Evolutionary conservation across 2,113 vertebrate species (phyloP), one percentile per base, ranked within the genome.

Genomic region (Hippocampus guttulatus): DNA sequence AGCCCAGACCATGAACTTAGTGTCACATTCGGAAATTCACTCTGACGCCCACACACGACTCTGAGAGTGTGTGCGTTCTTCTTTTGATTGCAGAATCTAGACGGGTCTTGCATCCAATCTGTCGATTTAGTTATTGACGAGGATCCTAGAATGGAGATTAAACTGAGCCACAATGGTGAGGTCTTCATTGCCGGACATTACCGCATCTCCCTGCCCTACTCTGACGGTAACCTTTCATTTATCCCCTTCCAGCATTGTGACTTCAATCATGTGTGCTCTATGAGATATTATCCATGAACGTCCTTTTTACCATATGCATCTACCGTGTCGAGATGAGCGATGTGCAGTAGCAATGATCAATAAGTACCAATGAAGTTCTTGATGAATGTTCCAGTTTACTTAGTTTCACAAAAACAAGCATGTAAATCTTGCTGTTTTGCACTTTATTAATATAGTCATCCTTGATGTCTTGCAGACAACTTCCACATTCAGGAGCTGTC

Each of bases 101-200:
- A 98, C 64, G 94, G 96, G 41, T 90, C 95, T 30, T 99, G 97
- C 84, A 94, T 99, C 88, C 96, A 96, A 57, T 98, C 96, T 27
- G 85, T 99, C 61, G 95, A 88, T 70, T 88, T 99, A 81, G 86
- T 97, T 51, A 77, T 97, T 67, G 93, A 95, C 69, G 96, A 98
- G 79, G 94, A 98, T 82, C 91, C 92, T 74, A 94, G 89, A 87
- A 95, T 90, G n/a, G 96, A 98, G 92, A 92, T 98, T 81, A 97
- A 94, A 23, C 81, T 99, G 92, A 97, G 94, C 76, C 94, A 94
- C 81, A 87, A 91, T 2, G 97, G 97, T 63, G 95, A 97, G 77
- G 91, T 98, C 78, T 94, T 95, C 86, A 82, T 96, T 80, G 92
- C 94, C 63, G 94, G 95, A 85, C 96, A 96, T 78, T 96, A 97